phyloP scores from a whole-genome alignment of 2,113 vertebrate species.

The Panurus biarmicus region DNA sequence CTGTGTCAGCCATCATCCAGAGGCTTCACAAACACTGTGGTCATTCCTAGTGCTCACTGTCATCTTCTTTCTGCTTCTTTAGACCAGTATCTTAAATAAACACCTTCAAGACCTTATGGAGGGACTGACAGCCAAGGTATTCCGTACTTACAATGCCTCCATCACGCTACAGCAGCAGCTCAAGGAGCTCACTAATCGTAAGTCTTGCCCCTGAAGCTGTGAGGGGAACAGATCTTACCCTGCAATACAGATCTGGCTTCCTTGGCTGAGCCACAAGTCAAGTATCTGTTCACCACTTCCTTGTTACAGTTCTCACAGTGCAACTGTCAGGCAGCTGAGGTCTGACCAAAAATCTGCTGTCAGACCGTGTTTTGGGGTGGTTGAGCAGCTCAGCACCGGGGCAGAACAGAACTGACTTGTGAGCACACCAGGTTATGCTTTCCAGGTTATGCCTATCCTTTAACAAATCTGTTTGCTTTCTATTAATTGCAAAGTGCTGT shows the following conservation, averaged over 20 bases:
- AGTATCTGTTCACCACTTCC: not conserved
- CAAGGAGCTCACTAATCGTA: constrained; percentile 86
- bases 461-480: not conserved
- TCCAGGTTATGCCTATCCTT: not conserved
- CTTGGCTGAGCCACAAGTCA: not conserved
- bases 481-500: not conserved
- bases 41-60: not conserved
- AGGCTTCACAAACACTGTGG: not conserved
- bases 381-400: not conserved
- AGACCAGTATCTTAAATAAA: constrained; percentile 98
- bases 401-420: not conserved
- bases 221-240: not conserved
- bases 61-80: constrained; percentile 3
- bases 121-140: constrained; percentile 96
- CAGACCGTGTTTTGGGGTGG: not conserved
- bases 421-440: not conserved
- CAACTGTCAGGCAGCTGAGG: not conserved
- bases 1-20: not conserved
- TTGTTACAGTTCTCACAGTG: not conserved
- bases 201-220: constrained; percentile 51
- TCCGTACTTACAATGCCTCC: constrained; percentile 98
- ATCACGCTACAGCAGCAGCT: constrained; percentile 93
- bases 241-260: not conserved
- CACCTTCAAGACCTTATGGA: constrained; percentile 99
- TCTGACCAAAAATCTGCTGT: not conserved